Conservation (phyloP, 2,113 vertebrate species). For the Amia ocellicauda region DNA sequence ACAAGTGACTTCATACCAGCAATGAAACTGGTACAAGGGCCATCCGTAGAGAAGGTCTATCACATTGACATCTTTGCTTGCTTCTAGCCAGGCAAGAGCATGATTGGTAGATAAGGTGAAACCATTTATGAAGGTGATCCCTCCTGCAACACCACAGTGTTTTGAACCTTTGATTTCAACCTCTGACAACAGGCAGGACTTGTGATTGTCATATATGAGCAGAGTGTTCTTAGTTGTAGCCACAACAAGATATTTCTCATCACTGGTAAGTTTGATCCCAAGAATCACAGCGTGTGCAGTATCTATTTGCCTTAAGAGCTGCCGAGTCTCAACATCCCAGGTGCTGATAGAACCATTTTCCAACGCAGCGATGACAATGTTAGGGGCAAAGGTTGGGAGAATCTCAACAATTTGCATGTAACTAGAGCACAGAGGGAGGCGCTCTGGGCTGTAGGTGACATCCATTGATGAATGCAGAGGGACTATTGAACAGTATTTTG, state of each 20-base stretch:
- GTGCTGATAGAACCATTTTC: constrained; percentile 97
- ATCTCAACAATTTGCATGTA: constrained; percentile 94
- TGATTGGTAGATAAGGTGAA: constrained; percentile 91
- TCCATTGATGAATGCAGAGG: constrained; percentile 97
- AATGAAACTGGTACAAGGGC: constrained; percentile 97
- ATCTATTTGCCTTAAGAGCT: constrained; percentile 89
- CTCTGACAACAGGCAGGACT: constrained; percentile 94
- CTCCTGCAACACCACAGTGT: constrained; percentile 73
- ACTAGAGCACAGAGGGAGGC: constrained; percentile 85
- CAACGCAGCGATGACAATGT: constrained; percentile 86
- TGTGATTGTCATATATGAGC: constrained; percentile 92
- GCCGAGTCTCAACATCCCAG: constrained; percentile 91
- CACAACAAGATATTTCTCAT: constrained; percentile 95
- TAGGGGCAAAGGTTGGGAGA: constrained; percentile 87
- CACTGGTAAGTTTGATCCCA: constrained; percentile 84
- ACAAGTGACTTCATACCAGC: constrained; percentile 98
- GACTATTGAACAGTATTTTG: constrained; percentile 97
- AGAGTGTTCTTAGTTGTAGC: constrained; percentile 96
- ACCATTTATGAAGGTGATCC: constrained; percentile 87
- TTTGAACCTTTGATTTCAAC: constrained; percentile 96
- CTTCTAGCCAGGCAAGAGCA: constrained; percentile 94
- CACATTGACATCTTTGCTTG: constrained; percentile 93
- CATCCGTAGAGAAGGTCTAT: constrained; percentile 93
- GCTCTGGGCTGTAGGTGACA: constrained; percentile 91
- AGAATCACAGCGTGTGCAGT: constrained; percentile 89